phyloP scores from a whole-genome alignment of 1,140 invertebrate species.

The Aphaenogaster rudis region DNA sequence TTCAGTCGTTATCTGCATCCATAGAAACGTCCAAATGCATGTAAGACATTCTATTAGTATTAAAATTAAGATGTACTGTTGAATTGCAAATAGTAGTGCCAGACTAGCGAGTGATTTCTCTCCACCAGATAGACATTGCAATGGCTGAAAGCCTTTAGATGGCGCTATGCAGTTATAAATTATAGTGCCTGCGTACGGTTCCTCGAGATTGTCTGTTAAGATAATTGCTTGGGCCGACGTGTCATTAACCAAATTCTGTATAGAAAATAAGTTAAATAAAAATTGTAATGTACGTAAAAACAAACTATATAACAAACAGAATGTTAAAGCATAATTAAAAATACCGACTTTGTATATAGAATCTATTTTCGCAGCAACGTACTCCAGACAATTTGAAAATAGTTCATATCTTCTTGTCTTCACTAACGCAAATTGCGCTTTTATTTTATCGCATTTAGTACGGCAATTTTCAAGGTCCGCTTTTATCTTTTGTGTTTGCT shows the following conservation, averaged over 20 bases:
- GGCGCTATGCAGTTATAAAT: slow-evolving; percentile 99
- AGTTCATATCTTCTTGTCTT: slow-evolving; percentile 95
- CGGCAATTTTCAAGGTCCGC: slow-evolving; percentile 96
- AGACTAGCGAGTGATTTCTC: slow-evolving; percentile 99
- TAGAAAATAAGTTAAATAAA: slow-evolving; percentile 28
- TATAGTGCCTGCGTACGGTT: slow-evolving; percentile 98
- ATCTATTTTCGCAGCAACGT: slow-evolving; percentile 97
- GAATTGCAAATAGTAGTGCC: slow-evolving; percentile 98
- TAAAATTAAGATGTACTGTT: slow-evolving; percentile 89
- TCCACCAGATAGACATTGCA: slow-evolving; percentile 99
- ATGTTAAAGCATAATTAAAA: slow-evolving; percentile 3
- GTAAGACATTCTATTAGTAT: slow-evolving; percentile 26
- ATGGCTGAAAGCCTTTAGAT: slow-evolving; percentile 98
- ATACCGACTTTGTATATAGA: slow-evolving; percentile 95
- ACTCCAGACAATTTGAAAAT: slow-evolving; percentile 97
- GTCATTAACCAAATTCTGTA: slow-evolving; percentile 84
- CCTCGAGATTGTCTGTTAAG: slow-evolving; percentile 98
- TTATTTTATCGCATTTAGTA: slow-evolving; percentile 94
- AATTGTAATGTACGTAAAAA: slow-evolving; percentile 3
- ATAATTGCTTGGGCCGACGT: slow-evolving; percentile 98
- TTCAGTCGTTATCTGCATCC: neutral
- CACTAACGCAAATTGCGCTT: slow-evolving; percentile 95
- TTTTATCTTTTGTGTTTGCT: slow-evolving; percentile 91
- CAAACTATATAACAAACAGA: neutral
- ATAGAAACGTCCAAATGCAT: neutral